Base-by-base conservation (phyloP, 2,888 invertebrate genomes). In the Scaptodrosophila latifasciaeformis region DNA sequence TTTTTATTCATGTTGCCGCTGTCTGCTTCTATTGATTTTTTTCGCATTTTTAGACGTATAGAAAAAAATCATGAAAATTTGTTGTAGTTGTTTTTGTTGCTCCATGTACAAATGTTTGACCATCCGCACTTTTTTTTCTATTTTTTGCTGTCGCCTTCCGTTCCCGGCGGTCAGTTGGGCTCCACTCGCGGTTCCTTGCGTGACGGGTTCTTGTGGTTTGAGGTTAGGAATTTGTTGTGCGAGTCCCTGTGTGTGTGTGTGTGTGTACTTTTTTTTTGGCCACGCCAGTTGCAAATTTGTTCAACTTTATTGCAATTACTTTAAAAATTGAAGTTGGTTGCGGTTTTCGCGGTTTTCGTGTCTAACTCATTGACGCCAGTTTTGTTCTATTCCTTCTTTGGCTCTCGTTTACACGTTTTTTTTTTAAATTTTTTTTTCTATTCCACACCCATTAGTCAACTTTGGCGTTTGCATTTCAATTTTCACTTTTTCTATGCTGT, bases 11-110 rank as follows among this genome's bases (percentile, higher is more conserved):
- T 67, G 54, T 76, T 76, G 64, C 62, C 50, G 62, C 71, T 77
- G 87, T 86, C 86, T 86, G 86, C 84, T 85, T 82, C 85, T 87
- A 87, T 86, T 85, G 87, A 87, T 86, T 86, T 86, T 72, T 86
- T 84, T 84, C 69, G 70, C 74, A 67, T 70, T 64, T 67, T 56
- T 59, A 47, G 48, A 46, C 44, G n/a, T n/a, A 65, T 70, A 54
- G 34, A 55, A 59, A 60, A 60, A 54, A 59, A 58, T 43, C n/a
- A n/a, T n/a, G n/a, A n/a, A 45, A 48, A 19, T 31, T 21, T 49
- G 27, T 48, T 54, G 45, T 54, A 54, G 21, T 58, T 53, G 51
- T 34, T 48, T 21, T 44, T 48, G n/a, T n/a, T 61, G 54, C 58
- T 65, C 48, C 56, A 55, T 54, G 62, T 59, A 55, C 56, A 65